Percentiles rank a stretch among this genome's conserved stretches.
Conservation (phyloP, 2,888 invertebrate genomes). For the Zygothrica quintamaculata region DNA sequence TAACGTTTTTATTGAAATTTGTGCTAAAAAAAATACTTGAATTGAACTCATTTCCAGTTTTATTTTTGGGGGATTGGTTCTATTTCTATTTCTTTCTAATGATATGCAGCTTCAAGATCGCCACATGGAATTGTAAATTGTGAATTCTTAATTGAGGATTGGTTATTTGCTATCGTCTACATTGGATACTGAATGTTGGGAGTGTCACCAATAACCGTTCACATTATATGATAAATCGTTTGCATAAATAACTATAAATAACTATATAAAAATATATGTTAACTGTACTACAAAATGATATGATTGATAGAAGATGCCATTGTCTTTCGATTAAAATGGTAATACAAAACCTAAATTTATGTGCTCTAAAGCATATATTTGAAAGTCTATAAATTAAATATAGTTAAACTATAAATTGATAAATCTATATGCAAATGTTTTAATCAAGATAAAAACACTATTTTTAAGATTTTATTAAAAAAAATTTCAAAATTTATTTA, state of each 20-base stretch:
- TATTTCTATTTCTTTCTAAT: slow-evolving; percentile 29
- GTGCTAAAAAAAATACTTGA: slow-evolving; percentile 31
- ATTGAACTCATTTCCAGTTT: slow-evolving; percentile 15
- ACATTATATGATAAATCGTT: slow-evolving; percentile 26
- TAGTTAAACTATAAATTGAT: too few species aligned
- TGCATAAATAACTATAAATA: slow-evolving; percentile 18
- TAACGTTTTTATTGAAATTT: slow-evolving; percentile 26
- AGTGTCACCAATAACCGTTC: slow-evolving; percentile 39
- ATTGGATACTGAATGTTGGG: slow-evolving; percentile 12
- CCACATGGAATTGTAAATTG: slow-evolving; percentile 8
- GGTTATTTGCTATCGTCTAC: too few species aligned
- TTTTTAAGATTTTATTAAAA: too few species aligned
- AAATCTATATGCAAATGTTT: too few species aligned
- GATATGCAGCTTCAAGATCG: slow-evolving; percentile 41
- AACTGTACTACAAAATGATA: slow-evolving; percentile 50
- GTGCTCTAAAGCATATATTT: background rate
- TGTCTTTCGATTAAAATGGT: slow-evolving; percentile 21
- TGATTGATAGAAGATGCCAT: slow-evolving; percentile 36
- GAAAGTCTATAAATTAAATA: background rate
- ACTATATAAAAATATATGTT: slow-evolving; percentile 33
- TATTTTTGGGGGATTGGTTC: slow-evolving; percentile 49
- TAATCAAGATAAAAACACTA: too few species aligned
- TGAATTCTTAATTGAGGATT: background rate
- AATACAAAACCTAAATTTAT: background rate
- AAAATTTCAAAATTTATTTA: too few species aligned